These are phyloP conservation scores for Dioctria linearis DNA, from an alignment of 2,888 invertebrate species.

Conservation along the genomic window DNA sequence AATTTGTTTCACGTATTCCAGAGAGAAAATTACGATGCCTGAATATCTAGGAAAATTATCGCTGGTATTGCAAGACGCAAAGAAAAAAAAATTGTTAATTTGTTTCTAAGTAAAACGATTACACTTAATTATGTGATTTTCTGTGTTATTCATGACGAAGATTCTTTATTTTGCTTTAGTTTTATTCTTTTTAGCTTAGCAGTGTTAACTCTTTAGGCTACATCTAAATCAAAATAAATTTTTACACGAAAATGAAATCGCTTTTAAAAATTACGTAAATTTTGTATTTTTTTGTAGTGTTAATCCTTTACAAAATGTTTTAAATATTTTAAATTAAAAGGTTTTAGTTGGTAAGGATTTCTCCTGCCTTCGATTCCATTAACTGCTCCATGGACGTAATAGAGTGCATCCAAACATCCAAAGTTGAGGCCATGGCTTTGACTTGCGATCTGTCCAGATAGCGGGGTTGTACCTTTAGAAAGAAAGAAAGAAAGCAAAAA, in stretches of 20 bases:
- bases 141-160: constrained; percentile 26
- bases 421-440: constrained; percentile 68
- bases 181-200: neutral
- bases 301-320: constrained; percentile 27
- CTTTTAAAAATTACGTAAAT: constrained; percentile 18
- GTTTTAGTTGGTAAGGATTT: constrained; percentile 70
- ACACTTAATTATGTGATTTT: constrained; percentile 22
- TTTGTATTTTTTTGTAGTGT: constrained; percentile 1
- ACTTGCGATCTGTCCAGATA: constrained; percentile 76
- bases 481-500: neutral
- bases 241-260: constrained; percentile 8
- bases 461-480: constrained; percentile 77
- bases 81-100: constrained; percentile 29
- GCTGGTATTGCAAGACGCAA: neutral
- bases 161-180: constrained; percentile 1
- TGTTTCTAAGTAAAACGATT: constrained; percentile 23
- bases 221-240: constrained; percentile 27
- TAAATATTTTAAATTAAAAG: constrained; percentile 11
- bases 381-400: constrained; percentile 71
- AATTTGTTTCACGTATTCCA: constrained; percentile 81
- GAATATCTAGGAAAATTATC: constrained; percentile 75
- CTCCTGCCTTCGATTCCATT: constrained; percentile 70
- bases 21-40: constrained; percentile 84
- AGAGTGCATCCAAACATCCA: constrained; percentile 71
- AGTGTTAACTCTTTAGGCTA: constrained; percentile 18